Evolutionary conservation across 2,797 vertebrate genomes (phyloP).

Genomic region (Betta splendens): DNA sequence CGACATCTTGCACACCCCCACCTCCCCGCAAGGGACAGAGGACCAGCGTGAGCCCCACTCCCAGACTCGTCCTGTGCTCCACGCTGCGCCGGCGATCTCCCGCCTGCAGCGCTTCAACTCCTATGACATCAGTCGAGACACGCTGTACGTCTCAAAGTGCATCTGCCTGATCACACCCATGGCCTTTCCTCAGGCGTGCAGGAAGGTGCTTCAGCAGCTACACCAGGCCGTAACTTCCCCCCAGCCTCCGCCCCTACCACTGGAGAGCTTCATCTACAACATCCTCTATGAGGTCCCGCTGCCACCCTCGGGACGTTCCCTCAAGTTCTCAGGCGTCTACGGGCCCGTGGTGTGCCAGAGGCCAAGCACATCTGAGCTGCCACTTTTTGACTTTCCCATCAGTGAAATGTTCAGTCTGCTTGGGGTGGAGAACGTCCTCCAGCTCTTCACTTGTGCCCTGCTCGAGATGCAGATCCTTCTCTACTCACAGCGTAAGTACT

Average conservation of each 20-base stretch:
- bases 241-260: conserved; percentile 94
- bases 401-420: conserved; percentile 92
- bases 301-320: conserved; percentile 92
- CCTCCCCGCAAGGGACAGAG: conserved; percentile 75
- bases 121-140: conserved; percentile 97
- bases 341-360: conserved; percentile 95
- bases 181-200: conserved; percentile 95
- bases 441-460: conserved; percentile 97
- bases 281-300: conserved; percentile 97
- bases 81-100: conserved; percentile 86
- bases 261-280: conserved; percentile 99
- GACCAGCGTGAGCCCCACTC: conserved; percentile 80
- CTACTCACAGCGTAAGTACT: conserved; percentile 95
- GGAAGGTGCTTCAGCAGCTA: conserved; percentile 92
- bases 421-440: conserved; percentile 95
- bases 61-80: conserved; percentile 82
- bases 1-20: conserved; percentile 88
- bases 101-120: conserved; percentile 97
- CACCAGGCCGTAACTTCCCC: conserved; percentile 93
- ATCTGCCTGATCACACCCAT: conserved; percentile 97
- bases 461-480: conserved; percentile 99
- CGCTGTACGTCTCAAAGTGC: conserved; percentile 96
- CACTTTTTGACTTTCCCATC: conserved; percentile 94
- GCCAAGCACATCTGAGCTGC: conserved; percentile 93
- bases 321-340: conserved; percentile 97